Evolutionary conservation across 2,888 invertebrate genomes (phyloP), one percentile per base, ranked within the genome.

Genomic region (Folsomia candida): DNA sequence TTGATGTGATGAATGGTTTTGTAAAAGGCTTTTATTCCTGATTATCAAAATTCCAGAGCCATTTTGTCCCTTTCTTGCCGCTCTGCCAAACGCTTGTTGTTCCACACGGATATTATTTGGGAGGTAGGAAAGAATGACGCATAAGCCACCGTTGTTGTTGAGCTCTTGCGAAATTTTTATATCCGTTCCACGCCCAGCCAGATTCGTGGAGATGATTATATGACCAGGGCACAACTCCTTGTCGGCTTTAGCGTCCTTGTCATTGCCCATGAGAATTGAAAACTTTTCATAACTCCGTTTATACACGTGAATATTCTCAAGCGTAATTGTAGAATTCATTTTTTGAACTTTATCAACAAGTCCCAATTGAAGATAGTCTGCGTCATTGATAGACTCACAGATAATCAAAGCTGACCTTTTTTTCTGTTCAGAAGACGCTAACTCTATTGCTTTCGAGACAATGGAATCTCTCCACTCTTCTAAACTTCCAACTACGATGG

Each of bases 121-220:
- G n/a, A 84, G 74, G 73, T 81, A 84, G 0, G 83, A 80, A 6
- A 84, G 70, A 67, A 81, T 81, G 4, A 84, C 83, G 70, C 83
- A 83, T 2, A 84, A 74, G 4, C 84, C 84, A 11, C 82, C 83
- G 2, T 71, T 71, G 26, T 62, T 51, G 11, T 66, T 63, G 2
- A 83, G 61, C 2, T 71, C 69, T 2, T 80, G 18, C 14, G 78
- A 70, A 1, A 81, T 70, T 71, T 81, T 82, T 2, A 84, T 81
- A 70, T 84, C 83, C 1, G 83, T 83, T 6, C 83, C 83, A 24
- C 83, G 74, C 18, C 83, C 83, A 18, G 83, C 83, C 2, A 84
- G 67, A 70, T 84, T 84, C 3, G 83, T 84, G 18, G 83, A 81
- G 20, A 84, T 78, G 18, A 84, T 80, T 2, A 83, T 70, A 4